Base-by-base conservation (phyloP, 2,797 vertebrate species). In the Momotus momota region DNA sequence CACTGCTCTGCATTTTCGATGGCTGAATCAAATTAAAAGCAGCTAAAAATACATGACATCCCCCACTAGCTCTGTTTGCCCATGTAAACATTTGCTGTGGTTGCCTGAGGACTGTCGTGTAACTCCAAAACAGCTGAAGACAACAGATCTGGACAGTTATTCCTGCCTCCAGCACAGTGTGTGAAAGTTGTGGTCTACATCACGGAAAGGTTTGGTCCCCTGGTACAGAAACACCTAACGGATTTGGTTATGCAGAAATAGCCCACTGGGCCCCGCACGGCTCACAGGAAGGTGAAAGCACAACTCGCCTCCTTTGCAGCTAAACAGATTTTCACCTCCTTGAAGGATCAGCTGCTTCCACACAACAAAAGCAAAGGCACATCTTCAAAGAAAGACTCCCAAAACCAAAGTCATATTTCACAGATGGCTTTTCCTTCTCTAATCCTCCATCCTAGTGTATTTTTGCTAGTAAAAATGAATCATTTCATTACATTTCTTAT, bases 161-260 rank as follows among this genome's bases (percentile, higher is more conserved):
- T 79, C 45, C 54, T 40, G 70, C 18, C 70, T 73, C 43, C 41
- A 46, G 67, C 0, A 0, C 2, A 0, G 40, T 9, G 38, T 1
- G 0, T 29, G 35, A 7, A 52, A 33, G 26, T 9, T 81, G 77
- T 40, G 46, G 51, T 58, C 14, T 45, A 7, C 45, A 20, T 14
- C 35, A 22, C 2, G 12, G 22, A 18, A 60, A 65, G 29, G 29
- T n/a, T 40, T 55, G 51, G 16, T 13, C 9, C 29, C 33, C 41
- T 43, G 29, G 4, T 43, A 49, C 19, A 48, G 77, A 69, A 84
- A 38, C 33, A 64, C 20, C 25, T 12, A 8, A 29, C 1, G 3
- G 41, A 41, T 41, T 33, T 77, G 41, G 21, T 10, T 38, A 16
- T 29, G 17, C 66, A 86, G 78, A 27, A 93, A 43, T 0, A 60